phyloP scores from a whole-genome alignment of 2,797 vertebrate genomes.

The Eremophila alpestris region DNA sequence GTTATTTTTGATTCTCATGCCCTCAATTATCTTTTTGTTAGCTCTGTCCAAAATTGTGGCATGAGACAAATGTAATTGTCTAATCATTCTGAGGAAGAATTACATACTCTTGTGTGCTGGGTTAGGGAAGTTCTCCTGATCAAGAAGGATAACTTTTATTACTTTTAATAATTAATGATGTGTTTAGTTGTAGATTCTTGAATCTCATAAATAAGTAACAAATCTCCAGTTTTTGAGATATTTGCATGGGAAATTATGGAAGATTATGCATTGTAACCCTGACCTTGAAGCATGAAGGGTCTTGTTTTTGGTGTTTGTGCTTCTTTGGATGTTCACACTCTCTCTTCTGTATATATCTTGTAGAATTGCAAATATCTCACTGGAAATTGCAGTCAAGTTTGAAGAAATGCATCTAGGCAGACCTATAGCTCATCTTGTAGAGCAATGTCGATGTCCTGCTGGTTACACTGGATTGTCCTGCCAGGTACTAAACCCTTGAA shows the following conservation, averaged over 20 bases:
- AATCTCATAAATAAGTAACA: neutral
- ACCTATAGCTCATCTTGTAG: slow-evolving; percentile 77
- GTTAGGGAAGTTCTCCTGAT: neutral
- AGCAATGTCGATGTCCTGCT: slow-evolving; percentile 89
- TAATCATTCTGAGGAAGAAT: neutral
- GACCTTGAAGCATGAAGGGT: neutral
- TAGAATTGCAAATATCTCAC: slow-evolving; percentile 91
- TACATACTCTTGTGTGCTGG: neutral
- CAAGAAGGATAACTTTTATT: neutral
- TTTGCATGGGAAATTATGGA: neutral
- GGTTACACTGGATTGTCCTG: slow-evolving; percentile 90
- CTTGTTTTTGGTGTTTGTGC: neutral
- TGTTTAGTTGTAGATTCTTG: neutral
- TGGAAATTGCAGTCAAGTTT: slow-evolving; percentile 84
- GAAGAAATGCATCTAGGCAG: slow-evolving; percentile 52
- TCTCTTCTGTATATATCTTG: neutral
- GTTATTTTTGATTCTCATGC: neutral
- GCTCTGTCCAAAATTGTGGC: neutral
- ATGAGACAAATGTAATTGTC: neutral
- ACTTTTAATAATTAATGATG: neutral
- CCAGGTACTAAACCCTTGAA: slow-evolving; percentile 80
- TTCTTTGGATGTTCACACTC: neutral
- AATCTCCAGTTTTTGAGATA: neutral
- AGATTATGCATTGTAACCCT: neutral
- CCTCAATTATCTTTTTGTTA: neutral